Base-by-base conservation (phyloP, 1,140 invertebrate species). In the Halesus radiatus region DNA sequence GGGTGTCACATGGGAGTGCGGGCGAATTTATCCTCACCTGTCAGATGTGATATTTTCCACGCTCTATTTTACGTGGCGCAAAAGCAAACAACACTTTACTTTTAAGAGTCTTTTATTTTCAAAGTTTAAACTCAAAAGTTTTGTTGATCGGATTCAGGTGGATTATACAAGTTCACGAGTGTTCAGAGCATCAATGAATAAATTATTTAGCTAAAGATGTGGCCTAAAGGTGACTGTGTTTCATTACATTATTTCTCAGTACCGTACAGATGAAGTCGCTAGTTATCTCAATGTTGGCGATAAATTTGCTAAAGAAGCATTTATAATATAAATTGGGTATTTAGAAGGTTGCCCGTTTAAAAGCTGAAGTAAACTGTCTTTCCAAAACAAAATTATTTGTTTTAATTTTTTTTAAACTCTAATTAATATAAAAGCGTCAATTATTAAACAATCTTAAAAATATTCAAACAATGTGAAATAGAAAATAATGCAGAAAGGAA, bases 21-120 rank as follows among this genome's bases (percentile, higher is more conserved):
- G 22, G 58, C 8, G 4, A 23, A 62, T 13, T 22, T 62, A 0
- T 62, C 3, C 60, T 64, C 23, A 16, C 23, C 60, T 64, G 18
- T 62, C n/a, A 62, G 22, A 20, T 22, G 58, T 20, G 18, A 20
- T 64, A 64, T 64, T 64, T 56, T 64, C 23, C 60, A 64, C 23
- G 20, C 54, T 45, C 8, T 45, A 7, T n/a, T 56, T n/a, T 56
- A 56, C 23, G 23, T 3, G 60, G 23, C 3, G 23, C 3, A 26
- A 64, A 64, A 64, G 29, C 23, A 26, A 23, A 26, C 4, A 22
- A 20, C 58, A 13, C 18, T 62, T 62, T 22, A 20, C 58, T 29
- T 29, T 26, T 64, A 0, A 0, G 13, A 26, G 23, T 26, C 60
- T 26, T 64, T 64, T 64, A 64, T 64, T 64, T 22, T 64, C 20